These are phyloP conservation scores for Madoqua kirkii DNA, from an alignment of 2,113 vertebrate species.

Conservation along the genomic window DNA sequence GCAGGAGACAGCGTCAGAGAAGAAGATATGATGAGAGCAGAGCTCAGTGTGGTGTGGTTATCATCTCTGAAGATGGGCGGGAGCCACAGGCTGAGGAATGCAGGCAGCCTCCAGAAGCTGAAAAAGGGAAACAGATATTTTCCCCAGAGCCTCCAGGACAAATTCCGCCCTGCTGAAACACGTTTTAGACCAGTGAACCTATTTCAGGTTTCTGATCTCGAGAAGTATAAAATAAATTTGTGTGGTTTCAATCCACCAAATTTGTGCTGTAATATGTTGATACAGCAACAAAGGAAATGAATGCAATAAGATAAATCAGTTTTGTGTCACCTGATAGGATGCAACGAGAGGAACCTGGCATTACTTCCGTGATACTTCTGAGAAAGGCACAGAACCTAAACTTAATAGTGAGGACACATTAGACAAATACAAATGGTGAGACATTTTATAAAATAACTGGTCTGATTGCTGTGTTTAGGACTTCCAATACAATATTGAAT, in stretches of 20 bases:
- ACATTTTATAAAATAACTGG: not conserved
- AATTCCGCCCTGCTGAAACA: not conserved
- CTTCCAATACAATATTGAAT: not conserved
- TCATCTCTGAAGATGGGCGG: not conserved
- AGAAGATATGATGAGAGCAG: not conserved
- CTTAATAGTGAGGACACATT: not conserved
- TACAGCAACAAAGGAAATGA: not conserved
- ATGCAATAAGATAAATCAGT: not conserved
- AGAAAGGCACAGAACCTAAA: not conserved
- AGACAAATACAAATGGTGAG: not conserved
- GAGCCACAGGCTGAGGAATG: not conserved
- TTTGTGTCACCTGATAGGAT: not conserved
- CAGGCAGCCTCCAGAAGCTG: not conserved
- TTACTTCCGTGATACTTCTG: not conserved
- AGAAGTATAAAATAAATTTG: not conserved
- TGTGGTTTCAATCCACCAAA: not conserved
- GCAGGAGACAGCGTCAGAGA: not conserved
- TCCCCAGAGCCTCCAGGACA: not conserved
- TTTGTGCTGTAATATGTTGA: not conserved
- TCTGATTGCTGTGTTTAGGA: not conserved
- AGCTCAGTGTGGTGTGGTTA: not conserved
- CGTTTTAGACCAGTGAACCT: not conserved
- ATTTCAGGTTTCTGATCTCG: not conserved
- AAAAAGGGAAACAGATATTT: not conserved
- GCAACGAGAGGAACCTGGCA: not conserved